These are phyloP conservation scores for Lasioglossum vierecki DNA, from an alignment of 2,888 invertebrate species.

Conservation along the genomic window DNA sequence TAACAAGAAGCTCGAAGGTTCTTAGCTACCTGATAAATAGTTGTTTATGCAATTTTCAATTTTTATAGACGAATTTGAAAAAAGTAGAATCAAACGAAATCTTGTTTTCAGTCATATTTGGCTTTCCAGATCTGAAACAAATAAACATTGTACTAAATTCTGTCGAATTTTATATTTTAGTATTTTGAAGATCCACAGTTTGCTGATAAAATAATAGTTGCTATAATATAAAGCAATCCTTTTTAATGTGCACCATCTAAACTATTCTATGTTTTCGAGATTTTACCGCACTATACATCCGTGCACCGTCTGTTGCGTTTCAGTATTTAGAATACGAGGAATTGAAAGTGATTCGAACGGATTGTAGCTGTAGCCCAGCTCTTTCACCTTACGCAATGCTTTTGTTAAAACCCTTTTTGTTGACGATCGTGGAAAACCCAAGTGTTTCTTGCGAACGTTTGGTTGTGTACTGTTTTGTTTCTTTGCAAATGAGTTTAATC, in stretches of 20 bases:
- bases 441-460: neutral
- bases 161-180: no score
- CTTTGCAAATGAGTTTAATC: neutral
- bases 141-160: no score
- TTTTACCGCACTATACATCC: neutral
- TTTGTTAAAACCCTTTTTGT: neutral
- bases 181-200: no score
- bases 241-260: neutral
- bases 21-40: no score
- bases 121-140: no score
- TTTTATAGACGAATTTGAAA: no score
- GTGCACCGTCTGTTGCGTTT: neutral
- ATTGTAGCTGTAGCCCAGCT: neutral
- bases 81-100: no score
- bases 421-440: neutral
- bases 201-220: neutral
- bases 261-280: neutral
- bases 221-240: neutral
- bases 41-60: no score
- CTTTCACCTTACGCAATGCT: conserved; percentile 5
- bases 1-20: no score
- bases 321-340: conserved; percentile 11
- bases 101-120: no score
- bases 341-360: conserved; percentile 15
- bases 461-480: neutral